Evolutionary conservation across 1,140 invertebrate genomes (phyloP).

Genomic region (Ceratina calcarata): DNA sequence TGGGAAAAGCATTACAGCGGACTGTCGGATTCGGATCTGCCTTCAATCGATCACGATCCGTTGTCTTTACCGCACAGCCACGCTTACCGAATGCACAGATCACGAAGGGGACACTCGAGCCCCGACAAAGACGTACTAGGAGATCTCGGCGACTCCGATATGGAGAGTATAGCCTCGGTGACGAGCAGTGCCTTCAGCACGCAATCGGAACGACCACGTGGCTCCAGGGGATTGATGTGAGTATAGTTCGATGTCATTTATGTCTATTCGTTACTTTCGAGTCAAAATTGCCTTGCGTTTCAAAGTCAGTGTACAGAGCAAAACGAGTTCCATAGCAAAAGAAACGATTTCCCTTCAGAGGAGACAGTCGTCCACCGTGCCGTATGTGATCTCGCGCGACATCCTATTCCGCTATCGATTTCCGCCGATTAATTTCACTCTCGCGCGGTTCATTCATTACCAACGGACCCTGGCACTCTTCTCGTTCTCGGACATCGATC

Average conservation of each 20-base stretch:
- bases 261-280: constrained; percentile 56
- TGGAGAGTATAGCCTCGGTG: constrained; percentile 92
- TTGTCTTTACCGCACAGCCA: constrained; percentile 79
- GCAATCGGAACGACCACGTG: constrained; percentile 92
- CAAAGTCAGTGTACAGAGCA: constrained; percentile 63
- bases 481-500: too few species aligned
- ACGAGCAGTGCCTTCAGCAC: constrained; percentile 95
- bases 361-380: constrained; percentile 42
- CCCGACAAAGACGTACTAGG: constrained; percentile 86
- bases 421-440: not conserved
- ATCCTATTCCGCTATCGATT: not conserved
- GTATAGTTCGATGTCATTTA: constrained; percentile 64
- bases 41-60: constrained; percentile 77
- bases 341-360: constrained; percentile 48
- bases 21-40: constrained; percentile 90
- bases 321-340: constrained; percentile 56
- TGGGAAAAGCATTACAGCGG: constrained; percentile 91
- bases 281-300: constrained; percentile 65
- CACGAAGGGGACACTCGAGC: constrained; percentile 82
- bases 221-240: constrained; percentile 87
- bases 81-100: constrained; percentile 80
- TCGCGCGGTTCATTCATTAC: too few species aligned
- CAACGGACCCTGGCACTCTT: too few species aligned
- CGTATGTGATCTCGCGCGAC: constrained; percentile 1
- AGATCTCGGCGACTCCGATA: constrained; percentile 91